Conservation (phyloP, 2,113 vertebrate genomes). For the Ctenomys sociabilis region DNA sequence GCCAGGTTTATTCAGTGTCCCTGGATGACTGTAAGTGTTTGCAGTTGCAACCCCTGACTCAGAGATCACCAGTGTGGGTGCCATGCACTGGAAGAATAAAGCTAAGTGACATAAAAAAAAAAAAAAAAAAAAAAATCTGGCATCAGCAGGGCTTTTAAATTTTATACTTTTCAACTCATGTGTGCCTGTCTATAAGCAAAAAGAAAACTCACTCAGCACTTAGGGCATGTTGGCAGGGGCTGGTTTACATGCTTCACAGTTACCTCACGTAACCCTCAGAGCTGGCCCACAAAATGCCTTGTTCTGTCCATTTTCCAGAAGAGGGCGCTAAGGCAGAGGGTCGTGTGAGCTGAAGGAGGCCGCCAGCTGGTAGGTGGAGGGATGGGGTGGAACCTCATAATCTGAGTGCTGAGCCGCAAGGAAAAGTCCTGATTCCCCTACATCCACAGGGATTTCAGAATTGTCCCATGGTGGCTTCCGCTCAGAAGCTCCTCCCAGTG, state of each 20-base stretch:
- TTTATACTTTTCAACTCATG: not conserved
- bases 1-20: too few relatives aligned
- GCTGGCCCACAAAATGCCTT: accelerated
- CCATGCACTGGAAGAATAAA: too few relatives aligned
- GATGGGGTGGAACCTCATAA: accelerated
- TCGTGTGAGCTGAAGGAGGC: not conserved
- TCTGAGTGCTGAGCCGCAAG: accelerated
- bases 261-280: accelerated
- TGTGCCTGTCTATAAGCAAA: not conserved
- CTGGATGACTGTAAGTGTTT: too few relatives aligned
- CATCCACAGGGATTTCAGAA: accelerated
- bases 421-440: accelerated
- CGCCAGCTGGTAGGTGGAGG: not conserved
- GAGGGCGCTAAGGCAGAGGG: accelerated
- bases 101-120: too few relatives aligned
- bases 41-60: too few relatives aligned
- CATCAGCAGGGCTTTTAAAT: not conserved
- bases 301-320: accelerated
- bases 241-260: accelerated
- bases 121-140: not conserved
- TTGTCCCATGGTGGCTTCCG: accelerated
- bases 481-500: not conserved
- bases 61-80: too few relatives aligned
- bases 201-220: not conserved
- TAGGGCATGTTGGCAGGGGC: accelerated